A percentile compares a stretch with the other conserved stretches of the same genome.
These are phyloP conservation scores for Amphiprion ocellaris DNA, from an alignment of 2,113 vertebrate genomes.

Conservation along the genomic window DNA sequence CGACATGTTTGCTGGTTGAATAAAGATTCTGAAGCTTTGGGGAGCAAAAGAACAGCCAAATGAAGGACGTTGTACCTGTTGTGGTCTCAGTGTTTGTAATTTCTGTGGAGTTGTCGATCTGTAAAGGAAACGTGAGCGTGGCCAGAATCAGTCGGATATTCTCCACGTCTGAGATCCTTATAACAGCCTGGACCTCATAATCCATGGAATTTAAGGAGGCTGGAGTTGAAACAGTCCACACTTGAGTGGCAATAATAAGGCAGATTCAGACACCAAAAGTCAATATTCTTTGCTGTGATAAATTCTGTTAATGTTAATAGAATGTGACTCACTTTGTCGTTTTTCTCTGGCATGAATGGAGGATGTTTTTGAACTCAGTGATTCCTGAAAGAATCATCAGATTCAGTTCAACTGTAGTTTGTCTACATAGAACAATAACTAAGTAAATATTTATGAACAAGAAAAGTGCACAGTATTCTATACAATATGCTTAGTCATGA, in stretches of 20 bases:
- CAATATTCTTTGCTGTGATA: no score
- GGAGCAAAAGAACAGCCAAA: not conserved
- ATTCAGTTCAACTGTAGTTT: not conserved
- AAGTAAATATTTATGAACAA: not conserved
- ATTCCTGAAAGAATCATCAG: slow-evolving; percentile 1
- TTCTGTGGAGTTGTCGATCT: not conserved
- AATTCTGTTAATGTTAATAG: no score
- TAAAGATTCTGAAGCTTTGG: no score
- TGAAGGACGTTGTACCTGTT: slow-evolving; percentile 30
- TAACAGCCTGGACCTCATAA: slow-evolving; percentile 9
- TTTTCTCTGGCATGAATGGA: slow-evolving; percentile 26
- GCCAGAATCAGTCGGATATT: not conserved
- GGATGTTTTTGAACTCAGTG: not conserved
- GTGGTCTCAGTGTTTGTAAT: slow-evolving; percentile 26
- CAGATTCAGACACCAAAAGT: no score
- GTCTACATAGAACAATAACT: not conserved
- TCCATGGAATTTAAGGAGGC: not conserved
- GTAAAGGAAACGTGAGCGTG: not conserved
- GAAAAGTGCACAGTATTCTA: no score
- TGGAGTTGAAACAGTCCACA: slow-evolving; percentile 10
- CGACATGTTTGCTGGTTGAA: not conserved
- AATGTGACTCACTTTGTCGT: slow-evolving; percentile 48
- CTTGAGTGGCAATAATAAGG: no score
- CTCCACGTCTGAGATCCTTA: slow-evolving; percentile 1
- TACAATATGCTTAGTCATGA: not conserved